Evolutionary conservation across 2,888 invertebrate genomes (phyloP).

Genomic region (Leptopilina myrica): DNA sequence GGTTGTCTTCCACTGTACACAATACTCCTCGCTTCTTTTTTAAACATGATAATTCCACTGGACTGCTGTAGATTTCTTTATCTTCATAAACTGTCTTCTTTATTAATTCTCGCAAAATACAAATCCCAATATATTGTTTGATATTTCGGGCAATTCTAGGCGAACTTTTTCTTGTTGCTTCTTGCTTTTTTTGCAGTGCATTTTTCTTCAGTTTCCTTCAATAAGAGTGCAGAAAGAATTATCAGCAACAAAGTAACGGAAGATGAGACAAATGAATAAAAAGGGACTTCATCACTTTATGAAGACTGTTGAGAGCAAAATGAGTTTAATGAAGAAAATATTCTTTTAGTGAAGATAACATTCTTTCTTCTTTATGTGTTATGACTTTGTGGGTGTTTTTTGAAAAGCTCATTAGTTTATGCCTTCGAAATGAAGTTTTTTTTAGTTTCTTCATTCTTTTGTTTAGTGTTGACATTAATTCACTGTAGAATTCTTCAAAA

Average conservation of each 20-base stretch:
- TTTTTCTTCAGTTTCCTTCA: background rate
- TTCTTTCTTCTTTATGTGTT: conserved; percentile 31
- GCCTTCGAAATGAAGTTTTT: conserved; percentile 62
- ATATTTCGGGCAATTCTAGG: background rate
- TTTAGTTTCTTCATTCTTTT: conserved; percentile 56
- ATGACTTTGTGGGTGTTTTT: conserved; percentile 33
- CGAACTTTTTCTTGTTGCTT: background rate
- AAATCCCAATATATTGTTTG: background rate
- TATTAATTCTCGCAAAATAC: background rate
- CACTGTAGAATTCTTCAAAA: background rate
- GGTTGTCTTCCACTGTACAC: conserved; percentile 22
- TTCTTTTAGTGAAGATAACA: conserved; percentile 50
- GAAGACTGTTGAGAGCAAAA: conserved; percentile 7
- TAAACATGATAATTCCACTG: conserved; percentile 33
- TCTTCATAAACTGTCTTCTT: background rate
- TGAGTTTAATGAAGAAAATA: conserved; percentile 42
- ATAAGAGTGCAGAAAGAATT: background rate
- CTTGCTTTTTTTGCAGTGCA: background rate
- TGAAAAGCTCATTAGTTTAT: conserved; percentile 25
- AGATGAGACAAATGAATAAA: background rate
- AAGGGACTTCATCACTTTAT: background rate
- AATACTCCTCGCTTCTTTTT: conserved; percentile 3
- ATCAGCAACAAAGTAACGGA: background rate
- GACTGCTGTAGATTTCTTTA: conserved; percentile 8
- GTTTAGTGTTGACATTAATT: conserved; percentile 53